phyloP scores from a whole-genome alignment of 2,888 invertebrate species.

The Brachyopa scutellaris region DNA sequence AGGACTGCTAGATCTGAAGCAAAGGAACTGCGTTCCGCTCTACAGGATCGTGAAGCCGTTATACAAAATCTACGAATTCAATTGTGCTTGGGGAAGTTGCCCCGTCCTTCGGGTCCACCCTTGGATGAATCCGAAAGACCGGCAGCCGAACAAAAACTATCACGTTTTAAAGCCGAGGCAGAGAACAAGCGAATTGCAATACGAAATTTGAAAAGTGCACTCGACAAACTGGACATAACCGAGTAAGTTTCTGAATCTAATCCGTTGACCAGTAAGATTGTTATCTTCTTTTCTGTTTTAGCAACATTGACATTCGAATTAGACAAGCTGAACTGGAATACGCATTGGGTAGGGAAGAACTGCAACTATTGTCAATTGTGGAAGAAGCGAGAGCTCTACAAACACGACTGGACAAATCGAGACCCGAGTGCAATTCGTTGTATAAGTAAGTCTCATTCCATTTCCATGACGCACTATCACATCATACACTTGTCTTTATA shows the following conservation, averaged over 20 bases:
- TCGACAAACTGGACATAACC: constrained; percentile 92
- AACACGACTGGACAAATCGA: constrained; percentile 89
- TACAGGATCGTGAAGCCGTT: constrained; percentile 91
- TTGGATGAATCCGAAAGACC: constrained; percentile 83
- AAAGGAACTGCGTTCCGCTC: constrained; percentile 87
- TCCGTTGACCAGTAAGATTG: not conserved
- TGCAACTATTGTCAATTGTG: constrained; percentile 91
- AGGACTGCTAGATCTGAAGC: constrained; percentile 78
- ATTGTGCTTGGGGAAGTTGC: constrained; percentile 79
- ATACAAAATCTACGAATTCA: constrained; percentile 86
- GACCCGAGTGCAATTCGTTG: constrained; percentile 83
- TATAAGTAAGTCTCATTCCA: constrained; percentile 83
- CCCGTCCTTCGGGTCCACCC: constrained; percentile 81
- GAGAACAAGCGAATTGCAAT: constrained; percentile 91
- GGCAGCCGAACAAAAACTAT: constrained; percentile 85
- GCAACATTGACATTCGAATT: constrained; percentile 94
- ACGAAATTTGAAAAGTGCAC: constrained; percentile 89
- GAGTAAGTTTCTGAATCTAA: constrained; percentile 85
- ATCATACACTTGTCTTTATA: constrained; percentile 58
- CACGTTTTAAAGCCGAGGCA: constrained; percentile 86
- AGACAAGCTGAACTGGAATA: constrained; percentile 95
- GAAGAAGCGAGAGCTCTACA: constrained; percentile 92
- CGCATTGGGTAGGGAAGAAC: constrained; percentile 92
- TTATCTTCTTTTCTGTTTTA: constrained; percentile 79
- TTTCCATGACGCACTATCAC: too few relatives aligned